These are phyloP conservation scores for Saccopteryx leptura DNA, from an alignment of 2,113 vertebrate genomes.

Conservation along the genomic window DNA sequence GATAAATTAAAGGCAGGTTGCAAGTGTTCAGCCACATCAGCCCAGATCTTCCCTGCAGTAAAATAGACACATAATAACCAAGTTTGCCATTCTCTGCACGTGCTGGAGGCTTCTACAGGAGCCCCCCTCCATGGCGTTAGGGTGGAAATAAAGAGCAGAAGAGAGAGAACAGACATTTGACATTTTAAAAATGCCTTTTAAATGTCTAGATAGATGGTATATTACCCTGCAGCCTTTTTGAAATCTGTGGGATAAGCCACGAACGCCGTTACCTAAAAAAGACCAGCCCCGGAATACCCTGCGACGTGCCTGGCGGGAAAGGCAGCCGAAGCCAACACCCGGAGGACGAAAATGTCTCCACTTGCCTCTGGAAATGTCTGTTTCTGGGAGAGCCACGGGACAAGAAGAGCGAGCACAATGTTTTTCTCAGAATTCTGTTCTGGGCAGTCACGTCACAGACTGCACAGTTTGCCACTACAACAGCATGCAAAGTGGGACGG, in stretches of 20 bases:
- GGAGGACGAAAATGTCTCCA: background rate
- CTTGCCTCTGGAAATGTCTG: background rate
- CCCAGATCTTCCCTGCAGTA: conserved; percentile 8
- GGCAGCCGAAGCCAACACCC: background rate
- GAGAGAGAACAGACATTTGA: conserved; percentile 67
- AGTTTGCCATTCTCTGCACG: background rate
- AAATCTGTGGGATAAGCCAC: conserved; percentile 60
- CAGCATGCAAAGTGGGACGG: accelerated
- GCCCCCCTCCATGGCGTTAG: conserved; percentile 18
- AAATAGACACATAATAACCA: background rate
- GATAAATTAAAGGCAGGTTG: conserved; percentile 34
- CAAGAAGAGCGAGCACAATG: background rate
- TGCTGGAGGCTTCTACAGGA: conserved; percentile 28
- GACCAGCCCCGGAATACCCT: background rate
- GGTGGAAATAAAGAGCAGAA: conserved; percentile 40
- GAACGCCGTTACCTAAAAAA: background rate
- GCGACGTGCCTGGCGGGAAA: accelerated
- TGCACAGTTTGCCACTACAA: background rate
- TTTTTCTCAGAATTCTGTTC: background rate
- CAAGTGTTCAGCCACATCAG: background rate
- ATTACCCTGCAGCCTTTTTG: conserved; percentile 76
- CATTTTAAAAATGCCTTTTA: conserved; percentile 80
- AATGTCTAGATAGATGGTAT: conserved; percentile 78
- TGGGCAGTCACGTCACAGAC: background rate
- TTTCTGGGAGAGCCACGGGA: background rate